Percentiles rank a stretch among this genome's conserved stretches.
These are phyloP conservation scores for Kryptopterus vitreolus DNA, from an alignment of 2,797 vertebrate species.

Conservation along the genomic window DNA sequence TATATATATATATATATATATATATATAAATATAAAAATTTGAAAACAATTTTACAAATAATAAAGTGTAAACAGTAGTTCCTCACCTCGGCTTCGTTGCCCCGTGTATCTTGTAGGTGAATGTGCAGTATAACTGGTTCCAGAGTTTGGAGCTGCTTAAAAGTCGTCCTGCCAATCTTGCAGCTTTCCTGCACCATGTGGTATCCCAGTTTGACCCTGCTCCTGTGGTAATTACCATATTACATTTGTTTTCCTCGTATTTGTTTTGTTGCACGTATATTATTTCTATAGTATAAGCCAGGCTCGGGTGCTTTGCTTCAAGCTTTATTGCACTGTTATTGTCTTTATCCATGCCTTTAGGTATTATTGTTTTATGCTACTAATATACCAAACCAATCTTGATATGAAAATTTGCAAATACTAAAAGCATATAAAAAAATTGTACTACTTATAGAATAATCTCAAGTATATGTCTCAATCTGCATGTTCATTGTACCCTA, in stretches of 20 bases:
- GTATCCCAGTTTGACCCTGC: constrained; percentile 96
- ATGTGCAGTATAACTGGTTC: constrained; percentile 89
- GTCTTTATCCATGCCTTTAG: too few relatives aligned
- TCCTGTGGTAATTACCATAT: constrained; percentile 76
- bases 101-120: constrained; percentile 72
- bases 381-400: too few relatives aligned
- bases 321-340: too few relatives aligned
- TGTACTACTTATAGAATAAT: too few relatives aligned
- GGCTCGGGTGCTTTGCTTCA: too few relatives aligned
- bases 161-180: constrained; percentile 89
- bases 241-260: not conserved
- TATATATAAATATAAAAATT: too few relatives aligned
- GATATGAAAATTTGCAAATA: not conserved
- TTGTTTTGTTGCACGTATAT: not conserved
- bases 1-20: too few relatives aligned
- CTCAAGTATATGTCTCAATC: not conserved
- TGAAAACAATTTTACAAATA: too few relatives aligned
- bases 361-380: too few relatives aligned
- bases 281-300: not conserved
- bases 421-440: not conserved
- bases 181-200: constrained; percentile 91
- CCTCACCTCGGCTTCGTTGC: not conserved
- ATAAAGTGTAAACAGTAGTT: too few relatives aligned
- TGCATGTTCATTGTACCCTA: not conserved
- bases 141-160: constrained; percentile 89